Percentiles rank a stretch among this genome's conserved stretches.
Evolutionary conservation across 2,113 vertebrate species (phyloP).

Genomic region (Scytalopus superciliaris): DNA sequence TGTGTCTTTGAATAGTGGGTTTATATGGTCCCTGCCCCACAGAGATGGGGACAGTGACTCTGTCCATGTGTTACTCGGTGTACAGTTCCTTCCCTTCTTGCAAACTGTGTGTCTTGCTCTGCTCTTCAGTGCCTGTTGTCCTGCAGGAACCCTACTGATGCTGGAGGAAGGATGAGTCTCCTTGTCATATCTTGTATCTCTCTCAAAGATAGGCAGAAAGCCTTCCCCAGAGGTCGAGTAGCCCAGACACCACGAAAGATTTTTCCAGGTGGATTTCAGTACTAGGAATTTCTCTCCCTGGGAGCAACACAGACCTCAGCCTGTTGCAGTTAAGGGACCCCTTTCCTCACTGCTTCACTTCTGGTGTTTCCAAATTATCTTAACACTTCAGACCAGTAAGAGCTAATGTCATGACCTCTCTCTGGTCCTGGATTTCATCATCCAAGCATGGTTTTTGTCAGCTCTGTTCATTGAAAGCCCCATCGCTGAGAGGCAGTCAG

Average conservation of each 20-base stretch:
- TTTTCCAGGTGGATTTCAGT: neutral
- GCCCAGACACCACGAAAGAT: neutral
- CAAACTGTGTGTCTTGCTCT: neutral
- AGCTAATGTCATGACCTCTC: neutral
- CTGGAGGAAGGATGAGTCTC: neutral
- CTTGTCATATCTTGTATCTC: neutral
- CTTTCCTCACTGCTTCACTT: neutral
- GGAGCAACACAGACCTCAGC: neutral
- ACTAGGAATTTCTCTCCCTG: neutral
- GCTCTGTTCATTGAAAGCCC: neutral
- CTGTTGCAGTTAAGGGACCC: neutral
- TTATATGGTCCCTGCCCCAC: neutral
- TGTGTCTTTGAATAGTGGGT: neutral
- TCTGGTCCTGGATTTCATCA: neutral
- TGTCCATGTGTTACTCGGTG: neutral
- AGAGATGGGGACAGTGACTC: neutral
- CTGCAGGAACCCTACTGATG: neutral
- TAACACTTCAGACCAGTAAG: neutral
- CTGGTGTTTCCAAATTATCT: neutral
- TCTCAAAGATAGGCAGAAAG: neutral
- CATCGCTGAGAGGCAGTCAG: neutral
- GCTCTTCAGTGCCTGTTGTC: neutral
- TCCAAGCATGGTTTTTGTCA: neutral
- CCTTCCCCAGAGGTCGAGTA: neutral
- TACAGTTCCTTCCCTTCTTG: neutral